Evolutionary conservation across 2,797 vertebrate species (phyloP).

Genomic region (Rhadinocentrus ornatus): DNA sequence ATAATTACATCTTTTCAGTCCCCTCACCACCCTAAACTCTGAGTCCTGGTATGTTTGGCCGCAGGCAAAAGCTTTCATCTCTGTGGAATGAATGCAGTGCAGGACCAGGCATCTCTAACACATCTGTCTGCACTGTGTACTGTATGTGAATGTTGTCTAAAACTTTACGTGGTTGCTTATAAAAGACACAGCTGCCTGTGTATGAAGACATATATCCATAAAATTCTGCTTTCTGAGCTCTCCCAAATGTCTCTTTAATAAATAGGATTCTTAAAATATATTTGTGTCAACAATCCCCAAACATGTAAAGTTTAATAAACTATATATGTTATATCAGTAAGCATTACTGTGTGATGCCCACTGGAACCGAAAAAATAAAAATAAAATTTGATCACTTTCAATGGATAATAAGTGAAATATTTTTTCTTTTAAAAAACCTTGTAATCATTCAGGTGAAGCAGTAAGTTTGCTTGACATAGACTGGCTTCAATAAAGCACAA

Average conservation of each 20-base stretch:
- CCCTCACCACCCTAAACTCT: slow-evolving; percentile 25
- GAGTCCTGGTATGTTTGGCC: slow-evolving; percentile 70
- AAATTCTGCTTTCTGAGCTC: slow-evolving; percentile 45
- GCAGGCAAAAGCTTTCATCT: slow-evolving; percentile 76
- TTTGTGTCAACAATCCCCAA: neutral
- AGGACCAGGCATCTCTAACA: slow-evolving; percentile 47
- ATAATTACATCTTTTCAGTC: slow-evolving; percentile 68
- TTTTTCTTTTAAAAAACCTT: neutral
- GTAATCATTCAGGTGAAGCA: neutral
- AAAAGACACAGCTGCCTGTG: slow-evolving; percentile 13
- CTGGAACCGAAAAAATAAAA: too few species aligned
- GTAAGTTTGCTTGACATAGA: neutral
- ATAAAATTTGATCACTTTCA: neutral
- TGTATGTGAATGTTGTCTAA: slow-evolving; percentile 18
- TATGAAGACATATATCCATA: slow-evolving; percentile 5
- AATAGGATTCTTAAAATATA: neutral
- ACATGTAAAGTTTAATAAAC: too few species aligned
- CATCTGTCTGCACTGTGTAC: slow-evolving; percentile 16
- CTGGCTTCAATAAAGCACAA: neutral
- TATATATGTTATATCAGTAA: too few species aligned
- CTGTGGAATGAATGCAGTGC: slow-evolving; percentile 39
- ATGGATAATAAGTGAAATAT: neutral
- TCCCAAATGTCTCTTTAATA: neutral
- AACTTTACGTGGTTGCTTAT: neutral
- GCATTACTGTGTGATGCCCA: too few species aligned